Percentiles rank a stretch among this genome's conserved stretches.
Evolutionary conservation across 2,797 vertebrate species (phyloP).

Genomic region (Acanthopagrus latus): DNA sequence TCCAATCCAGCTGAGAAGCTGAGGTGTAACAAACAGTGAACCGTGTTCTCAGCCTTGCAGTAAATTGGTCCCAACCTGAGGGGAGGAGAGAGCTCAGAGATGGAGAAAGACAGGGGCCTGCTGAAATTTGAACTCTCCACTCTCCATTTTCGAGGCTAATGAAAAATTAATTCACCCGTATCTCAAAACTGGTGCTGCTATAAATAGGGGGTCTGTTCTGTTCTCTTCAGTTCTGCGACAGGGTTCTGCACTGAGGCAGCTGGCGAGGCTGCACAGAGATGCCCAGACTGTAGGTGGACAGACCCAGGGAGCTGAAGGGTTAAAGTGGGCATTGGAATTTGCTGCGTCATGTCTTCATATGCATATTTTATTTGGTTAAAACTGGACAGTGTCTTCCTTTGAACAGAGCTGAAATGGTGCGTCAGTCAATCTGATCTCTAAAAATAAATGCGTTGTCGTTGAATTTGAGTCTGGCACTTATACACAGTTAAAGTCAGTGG

Average conservation of each 20-base stretch:
- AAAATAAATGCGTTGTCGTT: constrained; percentile 17
- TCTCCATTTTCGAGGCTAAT: constrained; percentile 74
- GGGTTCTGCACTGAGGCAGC: constrained; percentile 41
- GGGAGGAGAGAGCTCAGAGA: constrained; percentile 19
- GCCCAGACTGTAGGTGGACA: constrained; percentile 5
- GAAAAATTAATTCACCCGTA: constrained; percentile 72
- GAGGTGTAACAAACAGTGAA: constrained; percentile 42
- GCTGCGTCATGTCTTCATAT: constrained; percentile 10
- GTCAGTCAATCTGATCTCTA: not conserved
- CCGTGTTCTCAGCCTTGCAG: constrained; percentile 35
- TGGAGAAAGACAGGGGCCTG: not conserved
- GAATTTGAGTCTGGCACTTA: not conserved
- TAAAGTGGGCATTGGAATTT: constrained; percentile 4
- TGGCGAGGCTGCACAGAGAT: constrained; percentile 23
- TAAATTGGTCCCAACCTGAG: constrained; percentile 44
- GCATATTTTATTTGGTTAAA: constrained; percentile 4
- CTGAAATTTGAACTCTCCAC: constrained; percentile 71
- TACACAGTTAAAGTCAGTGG: not conserved
- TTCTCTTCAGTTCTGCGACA: constrained; percentile 27
- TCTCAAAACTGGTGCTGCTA: constrained; percentile 61
- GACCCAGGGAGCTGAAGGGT: not conserved
- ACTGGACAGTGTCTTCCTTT: not conserved
- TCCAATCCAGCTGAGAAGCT: constrained; percentile 24
- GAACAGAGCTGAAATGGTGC: not conserved
- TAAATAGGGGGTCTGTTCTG: constrained; percentile 61